These are phyloP conservation scores for Apodemia duryi DNA, from an alignment of 2,888 invertebrate genomes.

Conservation along the genomic window DNA sequence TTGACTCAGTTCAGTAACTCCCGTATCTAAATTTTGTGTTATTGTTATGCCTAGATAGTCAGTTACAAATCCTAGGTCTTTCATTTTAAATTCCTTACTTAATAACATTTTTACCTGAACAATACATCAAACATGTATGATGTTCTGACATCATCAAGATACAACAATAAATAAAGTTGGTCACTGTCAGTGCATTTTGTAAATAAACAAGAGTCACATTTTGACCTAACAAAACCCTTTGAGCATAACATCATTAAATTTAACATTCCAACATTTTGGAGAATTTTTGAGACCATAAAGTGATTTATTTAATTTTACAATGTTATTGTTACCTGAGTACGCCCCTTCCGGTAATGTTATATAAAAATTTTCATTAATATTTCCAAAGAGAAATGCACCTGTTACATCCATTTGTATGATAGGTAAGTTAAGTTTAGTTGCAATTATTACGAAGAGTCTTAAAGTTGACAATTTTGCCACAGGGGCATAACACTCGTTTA, in stretches of 20 bases:
- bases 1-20: conserved; percentile 24
- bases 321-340: conserved; percentile 19
- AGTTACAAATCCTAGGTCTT: conserved; percentile 27
- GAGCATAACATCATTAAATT: conserved; percentile 30
- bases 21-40: conserved; percentile 25
- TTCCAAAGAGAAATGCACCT: conserved; percentile 28
- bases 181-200: conserved; percentile 22
- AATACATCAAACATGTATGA: no score
- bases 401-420: conserved; percentile 30
- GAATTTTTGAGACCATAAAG: conserved; percentile 27
- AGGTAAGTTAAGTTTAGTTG: conserved; percentile 26
- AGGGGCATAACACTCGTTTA: conserved; percentile 28
- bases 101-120: conserved; percentile 16
- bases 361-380: conserved; percentile 28
- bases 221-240: conserved; percentile 29
- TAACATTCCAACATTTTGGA: conserved; percentile 33
- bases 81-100: conserved; percentile 30
- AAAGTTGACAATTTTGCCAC: conserved; percentile 30
- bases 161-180: conserved; percentile 29
- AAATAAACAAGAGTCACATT: conserved; percentile 30
- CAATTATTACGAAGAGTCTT: conserved; percentile 27
- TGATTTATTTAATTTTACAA: conserved; percentile 27
- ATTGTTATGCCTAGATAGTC: conserved; percentile 29
- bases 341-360: conserved; percentile 28
- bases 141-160: conserved; percentile 32